A percentile compares a stretch with the other conserved stretches of the same genome.
Conservation (phyloP, 2,113 vertebrate species). For the Trematomus loennbergii region DNA sequence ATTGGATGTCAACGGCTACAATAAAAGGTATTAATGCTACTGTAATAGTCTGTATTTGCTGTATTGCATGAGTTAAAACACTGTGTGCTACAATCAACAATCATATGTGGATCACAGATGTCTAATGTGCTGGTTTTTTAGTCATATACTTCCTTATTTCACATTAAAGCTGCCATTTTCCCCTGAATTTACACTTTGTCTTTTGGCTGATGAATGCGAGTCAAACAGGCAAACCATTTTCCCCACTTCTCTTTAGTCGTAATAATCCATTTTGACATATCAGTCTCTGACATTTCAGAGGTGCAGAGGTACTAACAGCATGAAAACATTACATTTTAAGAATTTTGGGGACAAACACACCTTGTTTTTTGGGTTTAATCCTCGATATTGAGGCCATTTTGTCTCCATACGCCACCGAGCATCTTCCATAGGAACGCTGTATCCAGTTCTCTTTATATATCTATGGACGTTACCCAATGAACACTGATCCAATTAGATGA, state of each 20-base stretch:
- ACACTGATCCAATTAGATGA: too few species aligned
- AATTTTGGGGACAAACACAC: neutral
- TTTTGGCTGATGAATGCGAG: neutral
- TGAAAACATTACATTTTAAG: neutral
- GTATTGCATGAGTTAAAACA: too few species aligned
- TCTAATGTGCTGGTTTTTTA: neutral
- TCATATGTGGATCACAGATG: conserved; percentile 51
- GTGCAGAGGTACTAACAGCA: neutral
- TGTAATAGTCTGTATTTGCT: neutral
- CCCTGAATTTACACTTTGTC: too few species aligned
- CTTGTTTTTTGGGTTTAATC: too few species aligned
- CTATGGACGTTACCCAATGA: too few species aligned
- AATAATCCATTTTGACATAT: too few species aligned
- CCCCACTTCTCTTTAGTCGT: neutral
- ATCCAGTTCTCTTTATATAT: too few species aligned
- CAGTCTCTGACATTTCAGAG: neutral
- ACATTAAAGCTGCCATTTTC: neutral
- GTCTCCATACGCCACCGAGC: too few species aligned
- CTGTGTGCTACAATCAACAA: neutral
- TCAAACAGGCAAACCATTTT: neutral
- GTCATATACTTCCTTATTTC: neutral
- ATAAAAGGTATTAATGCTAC: neutral
- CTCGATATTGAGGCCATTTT: too few species aligned
- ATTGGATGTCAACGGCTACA: conserved; percentile 1
- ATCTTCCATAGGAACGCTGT: too few species aligned